Evolutionary conservation across 2,888 invertebrate genomes (phyloP).

Genomic region (Pseudococcus jackbeardsleyi): DNA sequence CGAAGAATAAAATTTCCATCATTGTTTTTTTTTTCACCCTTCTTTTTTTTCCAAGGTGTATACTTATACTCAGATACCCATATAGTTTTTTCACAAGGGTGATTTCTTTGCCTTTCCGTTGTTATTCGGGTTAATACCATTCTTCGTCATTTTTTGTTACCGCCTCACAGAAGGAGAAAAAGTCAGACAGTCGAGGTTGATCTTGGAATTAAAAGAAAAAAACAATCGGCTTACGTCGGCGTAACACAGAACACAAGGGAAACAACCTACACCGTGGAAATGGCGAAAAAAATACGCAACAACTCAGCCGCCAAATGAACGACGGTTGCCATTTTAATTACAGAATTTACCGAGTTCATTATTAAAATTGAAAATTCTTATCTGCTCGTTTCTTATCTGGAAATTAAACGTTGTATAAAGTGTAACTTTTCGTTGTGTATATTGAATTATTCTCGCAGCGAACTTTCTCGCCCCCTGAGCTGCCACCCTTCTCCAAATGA

Average conservation of each 20-base stretch:
- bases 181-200: background rate
- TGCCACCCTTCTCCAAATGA: background rate
- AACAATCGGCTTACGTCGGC: conserved; percentile 20
- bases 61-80: background rate
- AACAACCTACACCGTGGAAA: background rate
- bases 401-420: conserved; percentile 27
- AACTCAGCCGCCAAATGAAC: conserved; percentile 9
- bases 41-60: conserved; percentile 3
- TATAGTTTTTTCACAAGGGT: conserved; percentile 9
- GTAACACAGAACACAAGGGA: background rate
- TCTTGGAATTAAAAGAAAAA: background rate
- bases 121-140: conserved; percentile 33
- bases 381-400: conserved; percentile 23
- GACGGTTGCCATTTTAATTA: conserved; percentile 36
- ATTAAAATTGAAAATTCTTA: conserved; percentile 39
- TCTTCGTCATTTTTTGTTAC: background rate
- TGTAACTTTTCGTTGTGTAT: background rate
- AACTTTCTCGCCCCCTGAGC: background rate
- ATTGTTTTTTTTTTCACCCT: conserved; percentile 25
- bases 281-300: background rate
- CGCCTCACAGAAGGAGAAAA: background rate
- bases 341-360: conserved; percentile 38
- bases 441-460: conserved; percentile 40
- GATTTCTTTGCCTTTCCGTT: conserved; percentile 6
- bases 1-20: conserved; percentile 27